Conservation (phyloP, 37 sponge, comb jelly and placozoan genomes). For the Lycopodina hypogea region DNA sequence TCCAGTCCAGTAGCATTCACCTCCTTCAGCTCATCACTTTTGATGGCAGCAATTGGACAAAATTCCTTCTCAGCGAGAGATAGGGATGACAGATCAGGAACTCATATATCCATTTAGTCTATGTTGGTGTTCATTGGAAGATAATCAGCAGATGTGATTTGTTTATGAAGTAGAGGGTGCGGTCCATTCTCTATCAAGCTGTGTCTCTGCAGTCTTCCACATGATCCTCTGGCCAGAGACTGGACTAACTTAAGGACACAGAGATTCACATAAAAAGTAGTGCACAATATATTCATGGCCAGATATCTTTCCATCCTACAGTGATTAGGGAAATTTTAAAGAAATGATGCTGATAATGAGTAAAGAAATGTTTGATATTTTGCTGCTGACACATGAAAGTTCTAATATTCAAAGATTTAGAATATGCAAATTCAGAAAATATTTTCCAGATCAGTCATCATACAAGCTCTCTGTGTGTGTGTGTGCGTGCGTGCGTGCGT, state of each 20-base stretch:
- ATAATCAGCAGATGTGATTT: not conserved
- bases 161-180: conserved; percentile 16
- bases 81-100: not conserved
- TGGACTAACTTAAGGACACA: conserved; percentile 58
- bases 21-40: not conserved
- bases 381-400: not conserved
- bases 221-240: conserved; percentile 35
- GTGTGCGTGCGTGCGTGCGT: no score
- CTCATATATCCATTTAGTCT: not conserved
- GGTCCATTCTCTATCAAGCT: conserved; percentile 55
- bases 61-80: not conserved
- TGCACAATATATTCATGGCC: conserved; percentile 59
- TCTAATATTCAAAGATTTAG: not conserved
- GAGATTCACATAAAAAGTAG: conserved; percentile 38
- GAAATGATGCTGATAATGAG: not conserved
- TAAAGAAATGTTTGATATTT: not conserved
- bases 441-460: no score
- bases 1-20: not conserved
- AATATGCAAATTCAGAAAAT: no score
- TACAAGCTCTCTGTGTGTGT: no score
- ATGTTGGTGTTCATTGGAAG: not conserved
- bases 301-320: conserved; percentile 64
- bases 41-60: not conserved
- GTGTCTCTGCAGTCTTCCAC: conserved; percentile 31
- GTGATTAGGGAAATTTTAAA: not conserved